A percentile compares a stretch with the other conserved stretches of the same genome.
Evolutionary conservation across 2,888 invertebrate genomes (phyloP).

Genomic region (Unio pictorum): DNA sequence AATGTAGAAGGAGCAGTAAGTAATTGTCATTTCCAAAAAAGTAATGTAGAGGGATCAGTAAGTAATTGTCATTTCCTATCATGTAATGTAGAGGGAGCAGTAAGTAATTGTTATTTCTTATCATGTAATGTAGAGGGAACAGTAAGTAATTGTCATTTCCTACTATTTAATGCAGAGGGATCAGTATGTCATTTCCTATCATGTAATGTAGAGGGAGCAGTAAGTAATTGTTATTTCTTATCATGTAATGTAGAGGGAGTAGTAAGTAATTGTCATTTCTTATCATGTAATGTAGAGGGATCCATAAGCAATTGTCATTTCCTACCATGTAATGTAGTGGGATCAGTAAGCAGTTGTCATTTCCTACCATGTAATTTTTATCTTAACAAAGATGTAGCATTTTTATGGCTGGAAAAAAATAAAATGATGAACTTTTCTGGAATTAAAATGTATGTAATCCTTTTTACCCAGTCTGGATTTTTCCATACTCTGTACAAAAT

Average conservation of each 20-base stretch:
- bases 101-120: conserved; percentile 57
- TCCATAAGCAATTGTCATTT: conserved; percentile 75
- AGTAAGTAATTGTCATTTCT: conserved; percentile 69
- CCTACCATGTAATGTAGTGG: conserved; percentile 81
- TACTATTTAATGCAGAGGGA: conserved; percentile 83
- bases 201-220: conserved; percentile 88
- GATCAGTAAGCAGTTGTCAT: conserved; percentile 77
- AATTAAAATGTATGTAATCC: no score
- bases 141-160: conserved; percentile 69
- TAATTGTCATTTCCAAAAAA: conserved; percentile 9
- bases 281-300: conserved; percentile 83
- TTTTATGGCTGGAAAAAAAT: no score
- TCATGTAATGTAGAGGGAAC: conserved; percentile 87
- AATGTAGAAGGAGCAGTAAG: conserved; percentile 90
- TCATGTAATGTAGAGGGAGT: conserved; percentile 87
- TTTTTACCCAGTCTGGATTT: no score
- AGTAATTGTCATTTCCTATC: conserved; percentile 30
- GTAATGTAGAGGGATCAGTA: conserved; percentile 89
- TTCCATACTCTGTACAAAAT: no score
- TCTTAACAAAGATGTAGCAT: no score
- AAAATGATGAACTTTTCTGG: no score
- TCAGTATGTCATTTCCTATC: conserved; percentile 75
- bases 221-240: conserved; percentile 57
- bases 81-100: conserved; percentile 88
- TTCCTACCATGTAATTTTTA: no score